Conservation (phyloP, 2,113 vertebrate species). For the Poeciliopsis retropinna region DNA sequence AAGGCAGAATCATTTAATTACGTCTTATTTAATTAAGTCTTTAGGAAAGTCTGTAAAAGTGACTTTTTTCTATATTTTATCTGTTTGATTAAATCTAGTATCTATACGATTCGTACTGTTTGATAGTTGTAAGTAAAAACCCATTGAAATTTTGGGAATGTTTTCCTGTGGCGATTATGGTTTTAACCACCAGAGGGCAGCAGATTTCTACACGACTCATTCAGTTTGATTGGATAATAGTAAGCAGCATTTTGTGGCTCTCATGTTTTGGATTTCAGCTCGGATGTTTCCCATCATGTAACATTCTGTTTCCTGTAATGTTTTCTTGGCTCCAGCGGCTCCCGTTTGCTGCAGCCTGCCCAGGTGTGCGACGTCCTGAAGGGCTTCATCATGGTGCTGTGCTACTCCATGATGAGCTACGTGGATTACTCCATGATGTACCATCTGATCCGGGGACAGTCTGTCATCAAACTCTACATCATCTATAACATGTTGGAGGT, state of each 20-base stretch:
- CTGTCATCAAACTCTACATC: conserved; percentile 99
- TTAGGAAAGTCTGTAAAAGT: neutral
- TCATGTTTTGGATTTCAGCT: neutral
- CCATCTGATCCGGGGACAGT: conserved; percentile 97
- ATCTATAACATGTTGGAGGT: conserved; percentile 99
- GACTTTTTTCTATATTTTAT: neutral
- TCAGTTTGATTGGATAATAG: neutral
- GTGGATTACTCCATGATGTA: conserved; percentile 99
- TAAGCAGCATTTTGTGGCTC: neutral
- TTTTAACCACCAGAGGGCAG: conserved; percentile 38
- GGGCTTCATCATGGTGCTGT: conserved; percentile 94
- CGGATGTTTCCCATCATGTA: neutral
- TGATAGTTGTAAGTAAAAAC: too few relatives aligned
- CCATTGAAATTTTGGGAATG: too few relatives aligned
- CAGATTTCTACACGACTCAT: neutral
- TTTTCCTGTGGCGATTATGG: neutral
- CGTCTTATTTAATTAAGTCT: too few relatives aligned
- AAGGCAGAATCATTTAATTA: too few relatives aligned
- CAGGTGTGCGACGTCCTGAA: conserved; percentile 98
- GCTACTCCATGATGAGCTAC: conserved; percentile 99
- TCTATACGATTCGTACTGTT: too few relatives aligned
- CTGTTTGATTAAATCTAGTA: neutral
- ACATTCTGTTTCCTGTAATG: conserved; percentile 1
- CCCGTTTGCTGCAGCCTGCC: conserved; percentile 94
- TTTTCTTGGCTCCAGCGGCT: conserved; percentile 82